phyloP scores from a whole-genome alignment of 2,797 vertebrate genomes.

The Sebastiscus tertius region DNA sequence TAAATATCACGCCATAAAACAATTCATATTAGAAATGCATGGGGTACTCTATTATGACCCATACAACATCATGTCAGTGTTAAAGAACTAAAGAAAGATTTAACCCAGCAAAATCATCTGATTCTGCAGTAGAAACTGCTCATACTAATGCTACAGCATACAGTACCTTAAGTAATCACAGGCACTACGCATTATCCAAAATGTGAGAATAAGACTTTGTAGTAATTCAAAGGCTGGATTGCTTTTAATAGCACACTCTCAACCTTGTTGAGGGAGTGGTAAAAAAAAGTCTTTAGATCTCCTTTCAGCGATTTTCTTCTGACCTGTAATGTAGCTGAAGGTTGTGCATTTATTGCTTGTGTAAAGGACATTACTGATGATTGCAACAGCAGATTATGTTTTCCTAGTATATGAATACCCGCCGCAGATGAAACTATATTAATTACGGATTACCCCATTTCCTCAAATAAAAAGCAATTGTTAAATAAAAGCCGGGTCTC shows the following conservation, averaged over 20 bases:
- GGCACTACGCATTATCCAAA: background rate
- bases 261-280: background rate
- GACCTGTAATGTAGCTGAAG: background rate
- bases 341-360: too few relatives aligned
- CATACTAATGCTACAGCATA: slow-evolving; percentile 6
- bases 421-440: background rate
- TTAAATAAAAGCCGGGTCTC: too few relatives aligned
- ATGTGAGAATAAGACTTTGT: slow-evolving; percentile 17
- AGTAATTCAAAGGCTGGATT: slow-evolving; percentile 15
- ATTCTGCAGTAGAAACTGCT: slow-evolving; percentile 1
- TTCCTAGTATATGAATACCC: background rate
- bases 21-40: background rate
- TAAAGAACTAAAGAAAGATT: slow-evolving; percentile 11
- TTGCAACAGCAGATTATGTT: background rate
- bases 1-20: background rate
- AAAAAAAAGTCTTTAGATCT: background rate
- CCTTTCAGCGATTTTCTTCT: background rate
- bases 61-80: background rate
- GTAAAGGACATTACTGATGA: background rate
- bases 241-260: slow-evolving; percentile 18
- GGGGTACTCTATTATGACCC: background rate
- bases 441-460: fast-evolving
- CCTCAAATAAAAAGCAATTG: too few relatives aligned
- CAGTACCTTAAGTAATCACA: slow-evolving; percentile 15
- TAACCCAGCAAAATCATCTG: background rate